phyloP scores from a whole-genome alignment of 2,888 invertebrate genomes.

The Gryllus longicercus region DNA sequence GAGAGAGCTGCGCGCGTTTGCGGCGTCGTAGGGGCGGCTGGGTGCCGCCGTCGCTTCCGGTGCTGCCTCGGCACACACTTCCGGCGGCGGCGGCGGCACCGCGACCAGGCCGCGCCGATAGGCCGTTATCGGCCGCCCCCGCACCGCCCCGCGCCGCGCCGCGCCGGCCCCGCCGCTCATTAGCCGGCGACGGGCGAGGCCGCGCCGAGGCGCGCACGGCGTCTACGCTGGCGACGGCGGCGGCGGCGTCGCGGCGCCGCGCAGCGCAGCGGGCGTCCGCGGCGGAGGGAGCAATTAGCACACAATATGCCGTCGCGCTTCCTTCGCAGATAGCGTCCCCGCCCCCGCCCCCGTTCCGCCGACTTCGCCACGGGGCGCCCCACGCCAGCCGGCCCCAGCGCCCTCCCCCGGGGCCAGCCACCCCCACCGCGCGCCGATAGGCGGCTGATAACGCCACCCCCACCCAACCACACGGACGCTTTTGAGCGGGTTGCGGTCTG shows the following conservation, averaged over 20 bases:
- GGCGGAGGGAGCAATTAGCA: background rate
- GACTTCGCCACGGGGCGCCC: background rate
- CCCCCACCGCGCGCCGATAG: too few relatives aligned
- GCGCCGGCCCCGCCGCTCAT: background rate
- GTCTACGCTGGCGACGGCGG: background rate
- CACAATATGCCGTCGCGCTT: background rate
- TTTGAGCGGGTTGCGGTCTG: too few relatives aligned
- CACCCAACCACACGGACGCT: too few relatives aligned
- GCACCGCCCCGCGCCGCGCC: background rate
- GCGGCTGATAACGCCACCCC: too few relatives aligned
- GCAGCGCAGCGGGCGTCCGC: background rate
- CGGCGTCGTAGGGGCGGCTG: too few relatives aligned
- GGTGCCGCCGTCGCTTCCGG: background rate
- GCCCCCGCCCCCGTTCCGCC: background rate
- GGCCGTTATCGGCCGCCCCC: background rate
- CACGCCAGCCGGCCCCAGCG: background rate
- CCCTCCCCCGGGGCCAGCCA: too few relatives aligned
- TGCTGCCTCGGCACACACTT: background rate
- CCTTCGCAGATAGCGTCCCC: background rate
- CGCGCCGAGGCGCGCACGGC: background rate
- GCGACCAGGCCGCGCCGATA: background rate
- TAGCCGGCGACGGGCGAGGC: background rate
- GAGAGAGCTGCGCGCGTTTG: too few relatives aligned
- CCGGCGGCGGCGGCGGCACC: background rate
- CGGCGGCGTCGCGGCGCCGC: too few relatives aligned